Base-by-base conservation (phyloP, 2,888 invertebrate species). In the Yponomeuta cagnagella region DNA sequence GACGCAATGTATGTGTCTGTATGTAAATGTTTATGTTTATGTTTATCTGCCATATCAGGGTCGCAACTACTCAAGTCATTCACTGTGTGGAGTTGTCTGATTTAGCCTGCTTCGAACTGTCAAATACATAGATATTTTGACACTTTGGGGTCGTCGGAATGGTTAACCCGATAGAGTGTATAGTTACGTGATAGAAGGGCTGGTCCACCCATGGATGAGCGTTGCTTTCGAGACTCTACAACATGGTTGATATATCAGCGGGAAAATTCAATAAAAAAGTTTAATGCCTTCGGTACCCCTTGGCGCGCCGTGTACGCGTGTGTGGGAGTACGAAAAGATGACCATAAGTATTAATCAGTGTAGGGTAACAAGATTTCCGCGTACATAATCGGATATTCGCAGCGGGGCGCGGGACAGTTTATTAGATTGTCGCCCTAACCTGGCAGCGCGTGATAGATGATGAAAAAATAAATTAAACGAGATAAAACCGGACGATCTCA, bases 341-440 rank as follows among this genome's bases (percentile, higher is more conserved):
- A 82, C 84, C 83, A 83, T 86, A 83, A 72, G 83, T 88, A 89
- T 89, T 90, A 89, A 91, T 91, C 90, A 90, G 89, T 81, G 83
- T 85, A 87, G 87, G 87, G 90, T 90, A 91, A 90, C 90, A 83
- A 88, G 88, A 86, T 90, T 90, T 52, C 83, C 77, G 79, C 79
- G 80, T 80, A 80, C 82, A 84, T 89, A 89, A 89, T 86, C 87
- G 89, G 88, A 87, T 83, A 80, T 86, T 85, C 89, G 81, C 90
- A 83, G 88, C 88, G 85, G 90, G 90, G 85, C 74, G 84, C 83
- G 82, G 87, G 84, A 80, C 86, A 83, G 77, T 84, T 89, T 89
- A 90, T 91, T 91, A 89, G 88, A 90, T 91, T 90, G 88, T 84
- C 87, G 79, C 89, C 89, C 89, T 86, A 88, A 89, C 89, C 88